Evolutionary conservation across 2,797 vertebrate species (phyloP), one percentile per base, ranked within the genome.

Genomic region (Poeciliopsis turneri): DNA sequence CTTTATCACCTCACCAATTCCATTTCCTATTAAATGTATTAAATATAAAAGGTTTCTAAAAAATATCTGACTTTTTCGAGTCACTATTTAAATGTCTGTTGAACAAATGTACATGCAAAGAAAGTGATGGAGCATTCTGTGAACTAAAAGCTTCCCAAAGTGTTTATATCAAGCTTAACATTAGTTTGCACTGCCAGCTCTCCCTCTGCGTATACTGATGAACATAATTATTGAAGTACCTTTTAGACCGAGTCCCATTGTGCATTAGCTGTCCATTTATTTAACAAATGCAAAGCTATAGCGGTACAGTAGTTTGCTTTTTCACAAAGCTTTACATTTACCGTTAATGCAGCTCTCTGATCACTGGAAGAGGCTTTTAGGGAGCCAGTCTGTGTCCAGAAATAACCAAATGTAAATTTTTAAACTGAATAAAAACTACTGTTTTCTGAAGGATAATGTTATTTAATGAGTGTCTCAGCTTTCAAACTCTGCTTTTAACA

Each of bases 361-460:
- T 90, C 82, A 46, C 71, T 49, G 70, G 12, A 74, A 53, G 77
- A 87, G 76, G 87, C 85, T 90, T 90, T 93, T 85, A 90, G 84
- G 47, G n/a, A 81, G 74, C 64, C 79, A 87, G 80, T 84, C 82
- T 81, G 80, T 74, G 41, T 59, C 70, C 72, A 73, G 51, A 75
- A 46, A 74, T 57, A 15, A 45, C n/a, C n/a, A 30, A 12, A 81
- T 47, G 61, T 77, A 25, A 28, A 75, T 82, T 78, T 84, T 85
- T 83, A 78, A 84, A 86, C 5, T 51, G 18, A 59, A 71, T 43
- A 1, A 79, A 69, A 64, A 75, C 36, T 72, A 76, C 78, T 79
- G 78, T 76, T 81, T 71, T 78, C 64, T 79, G 39, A 61, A 61
- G 75, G 75, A 77, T 4, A 12, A 5, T 66, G 53, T 6, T 10